Evolutionary conservation across 2,797 vertebrate genomes (phyloP).

Genomic region (Cephalopachus bancanus): DNA sequence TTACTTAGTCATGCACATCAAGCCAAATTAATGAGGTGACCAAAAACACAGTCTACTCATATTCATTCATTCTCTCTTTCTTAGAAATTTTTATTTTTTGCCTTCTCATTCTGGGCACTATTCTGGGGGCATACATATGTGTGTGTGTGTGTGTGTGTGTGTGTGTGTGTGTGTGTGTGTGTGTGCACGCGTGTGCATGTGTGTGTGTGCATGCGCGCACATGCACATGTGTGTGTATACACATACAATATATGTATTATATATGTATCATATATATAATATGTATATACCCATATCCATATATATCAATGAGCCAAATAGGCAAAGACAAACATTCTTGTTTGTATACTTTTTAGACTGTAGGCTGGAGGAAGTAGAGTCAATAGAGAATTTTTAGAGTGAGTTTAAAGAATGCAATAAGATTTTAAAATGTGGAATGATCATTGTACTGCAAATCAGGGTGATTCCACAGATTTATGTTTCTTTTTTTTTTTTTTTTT

Average conservation of each 20-base stretch:
- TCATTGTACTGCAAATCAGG: neutral
- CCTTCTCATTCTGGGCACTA: neutral
- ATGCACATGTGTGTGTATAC: too few relatives aligned
- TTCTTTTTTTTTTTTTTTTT: too few relatives aligned
- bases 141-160: too few relatives aligned
- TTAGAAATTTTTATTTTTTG: neutral
- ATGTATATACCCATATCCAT: neutral
- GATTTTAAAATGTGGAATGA: neutral
- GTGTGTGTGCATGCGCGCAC: too few relatives aligned
- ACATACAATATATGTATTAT: too few relatives aligned
- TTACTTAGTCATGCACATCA: neutral
- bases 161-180: too few relatives aligned
- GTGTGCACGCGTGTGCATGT: too few relatives aligned
- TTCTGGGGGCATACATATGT: neutral
- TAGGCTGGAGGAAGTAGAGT: too few relatives aligned
- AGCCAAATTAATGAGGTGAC: neutral
- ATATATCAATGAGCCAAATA: neutral
- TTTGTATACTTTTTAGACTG: neutral
- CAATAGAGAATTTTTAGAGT: neutral
- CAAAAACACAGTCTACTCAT: neutral
- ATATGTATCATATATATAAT: too few relatives aligned
- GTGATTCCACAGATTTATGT: neutral
- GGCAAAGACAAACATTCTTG: neutral
- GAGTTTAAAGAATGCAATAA: neutral
- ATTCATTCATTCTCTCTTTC: neutral